Evolutionary conservation across 2,113 vertebrate genomes (phyloP), one percentile per base, ranked within the genome.

Genomic region (Mungos mungo): DNA sequence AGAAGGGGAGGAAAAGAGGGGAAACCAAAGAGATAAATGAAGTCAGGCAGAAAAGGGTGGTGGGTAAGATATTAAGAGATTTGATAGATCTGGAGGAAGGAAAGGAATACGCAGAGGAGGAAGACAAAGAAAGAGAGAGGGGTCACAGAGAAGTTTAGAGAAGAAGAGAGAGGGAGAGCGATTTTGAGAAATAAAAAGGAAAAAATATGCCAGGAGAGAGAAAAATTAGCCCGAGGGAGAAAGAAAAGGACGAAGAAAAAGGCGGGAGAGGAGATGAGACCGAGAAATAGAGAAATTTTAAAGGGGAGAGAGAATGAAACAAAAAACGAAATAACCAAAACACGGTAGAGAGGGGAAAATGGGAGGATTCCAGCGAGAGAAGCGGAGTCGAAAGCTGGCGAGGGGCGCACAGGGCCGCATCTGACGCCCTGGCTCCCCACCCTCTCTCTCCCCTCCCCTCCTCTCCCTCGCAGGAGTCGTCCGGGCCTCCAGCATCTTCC

Each of bases 401-500:
- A 1, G 66, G 60, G 29, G 13, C 5, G 8, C 89, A 21, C 27
- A 72, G 33, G 41, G 71, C 66, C 11, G 72, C 29, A 7, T 5
- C 63, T 91, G 76, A 87, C 47, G 54, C 86, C 68, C 88, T 9
- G 63, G 71, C 13, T 8, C 81, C 82, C 83, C 41, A 38, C 33
- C 11, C 3, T 15, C 7, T 23, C 10, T 23, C 29, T 2, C 4
- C 47, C 25, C 5, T 25, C 29, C 29, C 45, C 38, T 9, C 45
- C 82, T 52, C 38, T 9, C 45, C 82, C 80, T 18, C 16, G 68
- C 97, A 99, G 99, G 99, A 63, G 99, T 99, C 38, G 99, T 99
- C 94, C 99, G 99, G 79, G 99, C 99, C 97, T 99, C 99, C 98
- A 99, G 99, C 98, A 99, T 99, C 98, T 99, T 99, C 98, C 99